phyloP scores from a whole-genome alignment of 2,888 invertebrate genomes.

The Drosophila birchii region DNA sequence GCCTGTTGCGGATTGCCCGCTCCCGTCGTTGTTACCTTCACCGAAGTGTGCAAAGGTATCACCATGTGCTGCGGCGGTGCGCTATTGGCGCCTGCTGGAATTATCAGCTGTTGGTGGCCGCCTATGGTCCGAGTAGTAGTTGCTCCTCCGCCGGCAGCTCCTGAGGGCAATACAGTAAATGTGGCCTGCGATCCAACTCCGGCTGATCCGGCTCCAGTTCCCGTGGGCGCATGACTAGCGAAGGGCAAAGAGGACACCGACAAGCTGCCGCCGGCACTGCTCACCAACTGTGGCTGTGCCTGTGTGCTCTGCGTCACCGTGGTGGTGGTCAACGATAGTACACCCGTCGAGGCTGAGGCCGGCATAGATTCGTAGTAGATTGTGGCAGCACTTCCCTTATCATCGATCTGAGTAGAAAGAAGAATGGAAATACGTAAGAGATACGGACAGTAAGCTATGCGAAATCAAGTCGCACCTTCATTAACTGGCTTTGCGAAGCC shows the following conservation, averaged over 20 bases:
- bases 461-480: conserved; percentile 31
- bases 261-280: conserved; percentile 58
- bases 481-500: conserved; percentile 47
- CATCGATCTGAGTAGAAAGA: conserved; percentile 28
- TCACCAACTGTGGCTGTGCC: conserved; percentile 65
- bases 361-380: conserved; percentile 85
- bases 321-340: conserved; percentile 83
- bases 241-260: conserved; percentile 82
- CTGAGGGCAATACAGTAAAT: conserved; percentile 83
- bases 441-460: too few species aligned
- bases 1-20: conserved; percentile 53
- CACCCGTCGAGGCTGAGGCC: conserved; percentile 83
- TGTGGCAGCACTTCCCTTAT: conserved; percentile 82
- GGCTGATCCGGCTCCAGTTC: conserved; percentile 42
- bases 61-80: conserved; percentile 79
- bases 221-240: conserved; percentile 61
- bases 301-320: conserved; percentile 82
- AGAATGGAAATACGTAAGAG: background rate
- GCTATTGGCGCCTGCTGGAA: conserved; percentile 55
- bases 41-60: conserved; percentile 82
- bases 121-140: conserved; percentile 76
- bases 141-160: conserved; percentile 38
- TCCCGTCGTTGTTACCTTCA: conserved; percentile 81
- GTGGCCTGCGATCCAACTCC: conserved; percentile 79
- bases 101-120: conserved; percentile 79